Base-by-base conservation (phyloP, 2,888 invertebrate species). In the Philereme transversata region DNA sequence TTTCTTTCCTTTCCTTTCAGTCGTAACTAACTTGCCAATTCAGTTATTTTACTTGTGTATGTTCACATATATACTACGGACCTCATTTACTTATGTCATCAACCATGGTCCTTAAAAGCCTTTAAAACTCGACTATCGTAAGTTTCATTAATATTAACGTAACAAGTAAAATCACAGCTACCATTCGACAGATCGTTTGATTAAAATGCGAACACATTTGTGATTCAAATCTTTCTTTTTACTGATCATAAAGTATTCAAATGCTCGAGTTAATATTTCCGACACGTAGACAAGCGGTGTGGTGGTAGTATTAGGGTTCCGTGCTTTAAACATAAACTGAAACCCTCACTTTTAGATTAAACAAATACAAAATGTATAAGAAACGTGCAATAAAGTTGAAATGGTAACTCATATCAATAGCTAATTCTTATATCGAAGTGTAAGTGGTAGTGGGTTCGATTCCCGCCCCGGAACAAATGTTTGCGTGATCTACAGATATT, bases 161-260 rank as follows among this genome's bases (percentile, higher is more conserved):
- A 64, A 53, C 63, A 53, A 56, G 48, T 48, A 49, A 69, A 77
- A 78, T 76, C 71, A 69, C 70, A 57, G 59, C 63, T 64, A 63
- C 68, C 69, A 69, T 74, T 78, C 73, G 70, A 69, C 72, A 74
- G 73, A 72, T 75, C 77, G 79, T 84, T 83, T 87, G 86, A 88
- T 89, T 89, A 88, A 89, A 90, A 90, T 85, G 84, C 85, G 85
- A 86, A 84, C 82, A 86, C 86, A 90, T 90, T 90, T 88, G 87
- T 79, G 82, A 90, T 90, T 90, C 89, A 88, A 89, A 90, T 90
- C 85, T 83, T 86, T 82, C 83, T 85, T 88, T 87, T 88, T 88
- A 87, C 90, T 85, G 88, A 88, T 89, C 90, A 88, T 90, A 89
- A 90, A 89, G 86, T 86, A 90, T 90, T 90, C 88, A 90, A 90